Base-by-base conservation (phyloP, 2,113 vertebrate genomes). In the Podilymbus podiceps region DNA sequence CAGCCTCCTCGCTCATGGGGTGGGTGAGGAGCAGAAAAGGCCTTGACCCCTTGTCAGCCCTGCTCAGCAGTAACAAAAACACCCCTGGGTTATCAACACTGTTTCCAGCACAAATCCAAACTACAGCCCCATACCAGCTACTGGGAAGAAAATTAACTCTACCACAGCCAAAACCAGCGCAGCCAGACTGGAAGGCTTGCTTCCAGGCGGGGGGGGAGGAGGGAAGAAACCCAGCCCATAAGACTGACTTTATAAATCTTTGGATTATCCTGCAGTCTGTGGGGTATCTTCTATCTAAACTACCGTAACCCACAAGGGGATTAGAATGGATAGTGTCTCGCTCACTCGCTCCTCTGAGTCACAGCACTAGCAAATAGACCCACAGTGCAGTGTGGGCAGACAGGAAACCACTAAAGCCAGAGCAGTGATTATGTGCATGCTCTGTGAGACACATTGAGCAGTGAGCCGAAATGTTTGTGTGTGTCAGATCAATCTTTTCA, bases 401-500 rank as follows among this genome's bases (percentile, higher is more conserved):
- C 89, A 92, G 94, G 95, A 94, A 97, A 88, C 78, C 95, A 46
- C 93, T 52, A 72, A 91, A 96, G 97, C 93, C 94, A 56, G 69
- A 91, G 86, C 91, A 68, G 58, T 85, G 93, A 96, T 97, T 94
- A 91, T 63, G 69, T 76, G 96, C 64, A 64, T 77, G 93, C 94
- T 91, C 92, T 55, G 93, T 21, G 93, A 94, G 95, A 75, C 63
- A 75, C 95, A 56, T 42, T 3, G 75, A 96, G 94, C 90, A 5
- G 50, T 9, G 59, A 88, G 91, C 90, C 6, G 93, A 53, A 80
- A 97, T 96, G 96, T 96, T 87, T 93, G 93, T 82, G 93, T 95
- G 97, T 96, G 97, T 98, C 98, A 98, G 96, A 97, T 96, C 96
- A 97, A 97, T 98, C 97, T 95, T 92, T 95, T 96, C 98, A 97